These are phyloP conservation scores for Chrysodeixis includens DNA, from an alignment of 2,888 invertebrate species.

Conservation along the genomic window DNA sequence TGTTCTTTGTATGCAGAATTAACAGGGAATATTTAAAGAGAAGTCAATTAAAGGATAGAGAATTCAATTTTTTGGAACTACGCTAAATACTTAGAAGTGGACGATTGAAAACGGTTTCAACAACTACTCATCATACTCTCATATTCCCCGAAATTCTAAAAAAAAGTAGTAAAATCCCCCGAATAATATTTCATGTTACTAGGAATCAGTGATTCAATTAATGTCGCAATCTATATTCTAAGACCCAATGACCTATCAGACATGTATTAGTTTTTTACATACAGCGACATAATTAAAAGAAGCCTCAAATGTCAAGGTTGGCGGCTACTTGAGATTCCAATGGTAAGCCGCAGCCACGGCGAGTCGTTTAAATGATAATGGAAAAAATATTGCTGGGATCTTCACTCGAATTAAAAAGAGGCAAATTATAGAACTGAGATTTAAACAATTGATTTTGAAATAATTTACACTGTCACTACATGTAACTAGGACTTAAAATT, in stretches of 20 bases:
- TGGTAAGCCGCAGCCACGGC: conserved; percentile 19
- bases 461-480: no score
- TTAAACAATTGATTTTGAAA: background rate
- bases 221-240: conserved; percentile 44
- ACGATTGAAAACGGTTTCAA: no score
- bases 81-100: no score
- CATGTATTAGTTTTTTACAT: conserved; percentile 42
- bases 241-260: conserved; percentile 49
- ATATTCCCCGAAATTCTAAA: no score
- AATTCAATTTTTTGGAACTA: no score
- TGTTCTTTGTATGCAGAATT: no score
- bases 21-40: no score
- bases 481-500: no score
- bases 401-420: background rate
- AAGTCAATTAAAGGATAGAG: no score
- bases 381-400: conserved; percentile 7
- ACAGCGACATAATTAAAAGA: conserved; percentile 51
- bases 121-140: no score
- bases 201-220: background rate
- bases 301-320: conserved; percentile 60
- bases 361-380: conserved; percentile 44
- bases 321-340: conserved; percentile 39
- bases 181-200: no score
- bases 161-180: no score
- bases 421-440: background rate